Evolutionary conservation across 2,888 invertebrate species (phyloP), one percentile per base, ranked within the genome.

Genomic region (Hermodice carunculata): DNA sequence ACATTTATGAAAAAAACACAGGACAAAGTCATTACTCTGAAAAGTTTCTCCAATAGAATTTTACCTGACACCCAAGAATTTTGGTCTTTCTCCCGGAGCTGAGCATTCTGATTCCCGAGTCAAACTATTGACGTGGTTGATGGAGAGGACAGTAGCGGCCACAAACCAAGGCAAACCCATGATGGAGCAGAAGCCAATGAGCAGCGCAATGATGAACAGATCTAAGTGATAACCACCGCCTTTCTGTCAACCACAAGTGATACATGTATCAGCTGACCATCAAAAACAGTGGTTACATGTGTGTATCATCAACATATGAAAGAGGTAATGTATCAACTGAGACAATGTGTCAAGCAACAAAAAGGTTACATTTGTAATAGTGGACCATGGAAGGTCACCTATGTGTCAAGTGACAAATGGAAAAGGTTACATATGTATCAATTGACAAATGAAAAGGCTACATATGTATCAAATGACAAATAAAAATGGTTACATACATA

Each of bases 161-260:
- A 98, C 88, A 73, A 88, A 88, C 81, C 88, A 87, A 0, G 98
- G 98, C 43, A 98, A 87, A 3, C 98, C 98, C 94, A 89, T 76
- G 91, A 97, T 91, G 0, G 95, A 85, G 34, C 96, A 95, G 58
- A 96, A 94, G 58, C 95, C 89, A 78, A 94, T 90, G 78, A 97
- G 96, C 49, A 97, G 87, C 66, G 96, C 91, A 71, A 98, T 88
- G 0, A 98, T 89, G 80, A 98, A 94, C 49, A 98, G 88, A 86
- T 98, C 98, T 85, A 98, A 88, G 85, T 98, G 98, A 85, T 98
- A 97, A 22, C 98, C 98, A 82, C 96, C 95, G 44, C 97, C 96
- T 89, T 97, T 97, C 90, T 91, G 87, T 61, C 97, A 67, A 76
- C 77, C 52, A 60, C 49, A 48, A 22, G 26, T n/a, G 26, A 11